These are phyloP conservation scores for Hypomesus transpacificus DNA, from an alignment of 2,113 vertebrate genomes.

Conservation along the genomic window DNA sequence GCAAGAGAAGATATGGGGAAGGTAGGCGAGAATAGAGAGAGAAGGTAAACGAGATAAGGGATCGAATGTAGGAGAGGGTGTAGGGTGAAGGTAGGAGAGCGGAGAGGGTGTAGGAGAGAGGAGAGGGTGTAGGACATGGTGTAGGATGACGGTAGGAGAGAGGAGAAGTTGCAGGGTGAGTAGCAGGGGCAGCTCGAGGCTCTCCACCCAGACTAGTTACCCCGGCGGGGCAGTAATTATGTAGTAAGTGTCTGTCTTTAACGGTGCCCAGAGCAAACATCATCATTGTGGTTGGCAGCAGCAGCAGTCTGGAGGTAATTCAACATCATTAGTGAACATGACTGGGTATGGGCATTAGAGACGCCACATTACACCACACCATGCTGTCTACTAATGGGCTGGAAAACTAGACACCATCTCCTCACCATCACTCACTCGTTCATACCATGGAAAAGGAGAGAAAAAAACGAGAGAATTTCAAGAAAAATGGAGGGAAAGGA, in stretches of 20 bases:
- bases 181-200: slow-evolving; percentile 21
- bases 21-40: not conserved
- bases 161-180: slow-evolving; percentile 9
- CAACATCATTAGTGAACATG: slow-evolving; percentile 76
- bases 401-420: slow-evolving; percentile 74
- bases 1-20: not conserved
- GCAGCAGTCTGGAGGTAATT: slow-evolving; percentile 62
- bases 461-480: slow-evolving; percentile 24
- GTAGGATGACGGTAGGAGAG: slow-evolving; percentile 9
- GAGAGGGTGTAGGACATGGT: slow-evolving; percentile 19
- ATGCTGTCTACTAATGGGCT: slow-evolving; percentile 68
- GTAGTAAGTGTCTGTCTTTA: not conserved
- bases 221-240: no score
- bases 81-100: not conserved
- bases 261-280: slow-evolving; percentile 63
- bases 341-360: slow-evolving; percentile 74
- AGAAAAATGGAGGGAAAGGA: not conserved
- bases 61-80: not conserved
- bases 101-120: slow-evolving; percentile 16
- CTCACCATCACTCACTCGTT: slow-evolving; percentile 61
- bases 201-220: not conserved
- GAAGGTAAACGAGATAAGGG: not conserved
- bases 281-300: slow-evolving; percentile 50
- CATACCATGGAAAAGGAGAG: slow-evolving; percentile 30
- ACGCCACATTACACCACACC: slow-evolving; percentile 74